These are phyloP conservation scores for Aldabrachelys gigantea DNA, from an alignment of 2,113 vertebrate genomes.

Conservation along the genomic window DNA sequence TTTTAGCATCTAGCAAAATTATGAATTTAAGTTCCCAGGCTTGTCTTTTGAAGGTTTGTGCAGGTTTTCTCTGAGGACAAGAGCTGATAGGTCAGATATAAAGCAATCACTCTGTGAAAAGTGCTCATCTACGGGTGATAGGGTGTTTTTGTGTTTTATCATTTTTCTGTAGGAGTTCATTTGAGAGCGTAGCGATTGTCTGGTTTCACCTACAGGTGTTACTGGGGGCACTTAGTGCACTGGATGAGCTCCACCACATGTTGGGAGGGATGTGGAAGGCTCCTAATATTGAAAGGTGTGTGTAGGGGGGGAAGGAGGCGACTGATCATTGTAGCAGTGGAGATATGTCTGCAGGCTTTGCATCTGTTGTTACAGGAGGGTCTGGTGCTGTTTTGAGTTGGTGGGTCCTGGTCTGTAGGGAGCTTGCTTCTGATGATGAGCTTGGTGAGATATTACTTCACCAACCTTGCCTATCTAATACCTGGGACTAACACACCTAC, in stretches of 20 bases:
- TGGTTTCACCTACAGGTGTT: neutral
- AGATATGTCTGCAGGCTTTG: neutral
- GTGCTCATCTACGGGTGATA: neutral
- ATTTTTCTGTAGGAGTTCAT: neutral
- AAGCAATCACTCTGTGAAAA: neutral
- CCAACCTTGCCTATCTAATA: neutral
- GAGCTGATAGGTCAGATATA: neutral
- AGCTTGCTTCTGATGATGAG: neutral
- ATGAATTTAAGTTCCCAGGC: neutral
- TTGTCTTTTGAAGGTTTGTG: neutral
- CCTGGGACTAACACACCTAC: neutral
- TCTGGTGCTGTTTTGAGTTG: neutral
- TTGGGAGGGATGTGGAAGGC: neutral
- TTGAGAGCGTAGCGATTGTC: neutral
- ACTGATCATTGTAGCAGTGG: neutral
- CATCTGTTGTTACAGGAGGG: neutral
- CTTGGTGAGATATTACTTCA: neutral
- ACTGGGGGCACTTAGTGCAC: neutral
- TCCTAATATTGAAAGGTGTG: neutral
- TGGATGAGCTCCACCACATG: neutral
- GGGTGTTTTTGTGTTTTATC: neutral
- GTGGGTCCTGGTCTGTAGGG: neutral
- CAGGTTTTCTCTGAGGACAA: neutral
- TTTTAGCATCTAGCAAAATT: neutral
- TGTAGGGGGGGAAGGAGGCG: too few relatives aligned